Base-by-base conservation (phyloP, 2,797 vertebrate genomes). In the Columba guinea region DNA sequence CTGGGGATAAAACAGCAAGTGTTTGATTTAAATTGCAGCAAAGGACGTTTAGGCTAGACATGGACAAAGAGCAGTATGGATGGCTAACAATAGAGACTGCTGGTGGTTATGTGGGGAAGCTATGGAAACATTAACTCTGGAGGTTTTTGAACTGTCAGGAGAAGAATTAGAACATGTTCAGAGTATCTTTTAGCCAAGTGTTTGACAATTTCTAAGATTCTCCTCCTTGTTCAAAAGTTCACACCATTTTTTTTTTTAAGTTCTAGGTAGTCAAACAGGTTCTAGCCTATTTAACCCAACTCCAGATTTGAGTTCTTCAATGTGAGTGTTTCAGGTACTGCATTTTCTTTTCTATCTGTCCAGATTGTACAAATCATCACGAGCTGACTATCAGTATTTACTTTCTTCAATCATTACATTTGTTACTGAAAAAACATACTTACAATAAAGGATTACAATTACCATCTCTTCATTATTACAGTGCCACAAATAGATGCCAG, bases 331-430 rank as follows among this genome's bases (percentile, higher is more conserved):
- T 94, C 90, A 90, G 41, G 34, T 51, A 48, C 41, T 62, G 34
- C 30, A 85, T 96, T 96, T 97, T 94, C 86, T 96, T 48, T 91
- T 94, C 86, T 96, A 81, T 74, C 60, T 30, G 21, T 78, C 80
- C 62, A 62, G 88, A 92, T 64, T 32, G 58, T 76, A 94, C 46
- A 67, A 90, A 22, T 63, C 67, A 79, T 87, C 67, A 90, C 76
- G 89, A 97, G 87, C 65, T 89, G 74, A 17, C 39, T 90, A 55
- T 93, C 87, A 94, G 84, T 91, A 93, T 89, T 96, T 95, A 88
- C 94, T 96, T 93, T 90, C 81, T 95, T 86, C 68, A 90, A 92
- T 92, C 89, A 94, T 52, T 20, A 13, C 69, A 83, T 75, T 87
- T 84, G 58, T 92, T 89, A 95, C 60, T 11, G 32, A 92, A 91